Conservation (phyloP, 1,140 invertebrate genomes). For the Gonatopus flavifemur region DNA sequence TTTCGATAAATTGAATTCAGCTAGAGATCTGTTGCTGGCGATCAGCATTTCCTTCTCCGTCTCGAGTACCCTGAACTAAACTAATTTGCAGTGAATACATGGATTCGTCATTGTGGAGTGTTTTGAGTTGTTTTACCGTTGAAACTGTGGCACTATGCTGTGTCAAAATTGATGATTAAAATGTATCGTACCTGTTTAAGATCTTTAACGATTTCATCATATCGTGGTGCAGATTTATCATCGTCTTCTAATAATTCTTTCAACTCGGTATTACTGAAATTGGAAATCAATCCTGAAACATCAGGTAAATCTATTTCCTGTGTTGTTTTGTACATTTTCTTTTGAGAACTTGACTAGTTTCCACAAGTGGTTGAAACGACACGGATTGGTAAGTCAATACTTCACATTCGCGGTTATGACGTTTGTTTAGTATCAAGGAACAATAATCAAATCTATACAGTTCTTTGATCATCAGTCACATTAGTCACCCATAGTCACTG, state of each 20-base stretch:
- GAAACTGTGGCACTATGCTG: not conserved
- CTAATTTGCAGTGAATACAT: not conserved
- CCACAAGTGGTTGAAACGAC: too few species aligned
- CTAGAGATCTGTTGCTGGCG: constrained; percentile 80
- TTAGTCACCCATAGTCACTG: too few species aligned
- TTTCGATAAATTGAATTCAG: constrained; percentile 82
- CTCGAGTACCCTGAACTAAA: constrained; percentile 76
- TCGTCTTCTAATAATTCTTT: constrained; percentile 84
- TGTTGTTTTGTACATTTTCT: constrained; percentile 40
- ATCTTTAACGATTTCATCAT: constrained; percentile 77
- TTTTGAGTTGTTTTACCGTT: not conserved
- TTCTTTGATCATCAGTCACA: too few species aligned
- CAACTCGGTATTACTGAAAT: constrained; percentile 72
- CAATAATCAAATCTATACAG: too few species aligned
- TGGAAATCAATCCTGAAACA: constrained; percentile 60
- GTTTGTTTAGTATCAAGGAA: too few species aligned
- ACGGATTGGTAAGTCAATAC: too few species aligned
- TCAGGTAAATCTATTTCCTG: constrained; percentile 51
- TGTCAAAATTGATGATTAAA: not conserved
- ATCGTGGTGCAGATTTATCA: too few species aligned
- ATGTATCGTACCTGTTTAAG: constrained; percentile 68
- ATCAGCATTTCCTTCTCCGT: constrained; percentile 83
- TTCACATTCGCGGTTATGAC: too few species aligned
- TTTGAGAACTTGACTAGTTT: too few species aligned
- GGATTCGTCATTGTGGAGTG: not conserved